These are phyloP conservation scores for Lasiommata megera DNA, from an alignment of 2,888 invertebrate genomes.

Conservation along the genomic window DNA sequence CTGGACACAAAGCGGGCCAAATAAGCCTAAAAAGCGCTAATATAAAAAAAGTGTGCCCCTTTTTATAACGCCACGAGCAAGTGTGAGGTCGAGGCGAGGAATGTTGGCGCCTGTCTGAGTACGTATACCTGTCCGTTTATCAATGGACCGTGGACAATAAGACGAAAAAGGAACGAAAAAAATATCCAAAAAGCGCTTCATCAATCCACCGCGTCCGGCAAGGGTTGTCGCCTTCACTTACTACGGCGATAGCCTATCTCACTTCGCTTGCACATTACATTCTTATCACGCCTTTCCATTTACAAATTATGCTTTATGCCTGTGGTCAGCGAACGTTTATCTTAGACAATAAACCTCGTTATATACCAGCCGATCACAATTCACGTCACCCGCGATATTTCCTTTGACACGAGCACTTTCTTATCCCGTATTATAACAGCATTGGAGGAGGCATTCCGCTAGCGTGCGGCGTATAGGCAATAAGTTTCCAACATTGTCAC, in stretches of 20 bases:
- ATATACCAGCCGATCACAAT: slow-evolving; percentile 22
- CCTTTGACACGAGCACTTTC: slow-evolving; percentile 24
- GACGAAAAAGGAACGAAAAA: slow-evolving; percentile 61
- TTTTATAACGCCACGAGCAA: slow-evolving; percentile 76
- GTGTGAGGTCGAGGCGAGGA: slow-evolving; percentile 80
- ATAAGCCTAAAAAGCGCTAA: slow-evolving; percentile 77
- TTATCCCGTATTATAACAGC: slow-evolving; percentile 38
- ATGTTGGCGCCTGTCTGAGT: slow-evolving; percentile 82
- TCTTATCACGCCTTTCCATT: slow-evolving; percentile 19
- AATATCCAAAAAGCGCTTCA: slow-evolving; percentile 77
- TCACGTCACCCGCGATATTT: slow-evolving; percentile 23
- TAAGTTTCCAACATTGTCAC: slow-evolving; percentile 69
- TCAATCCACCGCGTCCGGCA: slow-evolving; percentile 73
- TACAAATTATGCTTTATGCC: slow-evolving; percentile 23
- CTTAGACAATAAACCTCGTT: slow-evolving; percentile 24
- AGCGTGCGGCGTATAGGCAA: slow-evolving; percentile 52
- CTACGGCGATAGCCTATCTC: slow-evolving; percentile 27
- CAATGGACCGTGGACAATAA: slow-evolving; percentile 77
- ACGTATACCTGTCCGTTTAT: slow-evolving; percentile 81
- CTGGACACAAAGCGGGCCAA: slow-evolving; percentile 73
- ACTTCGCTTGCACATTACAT: slow-evolving; percentile 22
- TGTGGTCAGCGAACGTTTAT: slow-evolving; percentile 18
- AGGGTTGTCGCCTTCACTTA: slow-evolving; percentile 64
- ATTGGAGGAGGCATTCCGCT: slow-evolving; percentile 38
- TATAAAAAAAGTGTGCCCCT: slow-evolving; percentile 78